Evolutionary conservation across 2,888 invertebrate species (phyloP).

Genomic region (Julus scanicus): DNA sequence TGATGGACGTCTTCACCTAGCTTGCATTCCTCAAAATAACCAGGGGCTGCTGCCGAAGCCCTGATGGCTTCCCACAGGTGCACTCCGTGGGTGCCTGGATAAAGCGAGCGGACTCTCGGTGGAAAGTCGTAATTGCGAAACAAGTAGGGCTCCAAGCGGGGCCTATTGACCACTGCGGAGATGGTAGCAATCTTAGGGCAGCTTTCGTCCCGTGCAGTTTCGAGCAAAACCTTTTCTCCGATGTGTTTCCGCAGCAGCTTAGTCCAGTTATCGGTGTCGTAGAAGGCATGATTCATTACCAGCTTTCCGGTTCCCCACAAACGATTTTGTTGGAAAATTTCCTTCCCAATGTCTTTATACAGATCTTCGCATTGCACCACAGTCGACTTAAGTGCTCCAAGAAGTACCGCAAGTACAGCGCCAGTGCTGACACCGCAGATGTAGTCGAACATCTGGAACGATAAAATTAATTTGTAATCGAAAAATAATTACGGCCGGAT

Average conservation of each 20-base stretch:
- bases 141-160: conserved; percentile 78
- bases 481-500: too few relatives aligned
- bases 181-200: conserved; percentile 79
- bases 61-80: conserved; percentile 85
- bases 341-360: conserved; percentile 73
- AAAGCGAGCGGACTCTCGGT: conserved; percentile 75
- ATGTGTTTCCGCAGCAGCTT: conserved; percentile 70
- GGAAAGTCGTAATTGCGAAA: conserved; percentile 87
- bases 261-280: conserved; percentile 87
- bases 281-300: conserved; percentile 88
- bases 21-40: conserved; percentile 86
- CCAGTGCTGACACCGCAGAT: conserved; percentile 87
- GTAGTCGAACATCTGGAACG: conserved; percentile 77
- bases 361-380: conserved; percentile 73
- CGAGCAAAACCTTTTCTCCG: conserved; percentile 67
- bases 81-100: conserved; percentile 77
- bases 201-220: conserved; percentile 70
- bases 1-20: conserved; percentile 77
- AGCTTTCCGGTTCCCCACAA: conserved; percentile 79
- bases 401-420: conserved; percentile 79
- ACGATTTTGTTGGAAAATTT: conserved; percentile 76
- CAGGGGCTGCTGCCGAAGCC: conserved; percentile 91
- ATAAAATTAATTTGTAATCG: neutral
- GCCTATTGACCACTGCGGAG: conserved; percentile 82
- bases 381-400: conserved; percentile 73